phyloP scores from a whole-genome alignment of 2,888 invertebrate genomes.

The Hemaris fuciformis region DNA sequence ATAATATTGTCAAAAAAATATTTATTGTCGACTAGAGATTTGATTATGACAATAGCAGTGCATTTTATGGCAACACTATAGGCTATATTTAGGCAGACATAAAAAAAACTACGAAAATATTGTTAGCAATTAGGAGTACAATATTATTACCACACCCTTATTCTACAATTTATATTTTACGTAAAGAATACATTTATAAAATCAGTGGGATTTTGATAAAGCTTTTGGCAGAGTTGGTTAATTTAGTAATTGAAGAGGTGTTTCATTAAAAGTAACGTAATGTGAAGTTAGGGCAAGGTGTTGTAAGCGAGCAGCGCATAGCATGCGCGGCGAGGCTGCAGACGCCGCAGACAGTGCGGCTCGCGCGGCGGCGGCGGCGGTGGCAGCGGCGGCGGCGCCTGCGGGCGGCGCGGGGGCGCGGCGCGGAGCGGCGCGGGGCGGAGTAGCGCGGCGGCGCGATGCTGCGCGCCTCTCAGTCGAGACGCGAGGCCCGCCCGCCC shows the following conservation, averaged over 20 bases:
- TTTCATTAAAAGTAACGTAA: background rate
- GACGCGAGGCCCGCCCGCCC: conserved; percentile 82
- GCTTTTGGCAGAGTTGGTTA: background rate
- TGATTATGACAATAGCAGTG: too few relatives aligned
- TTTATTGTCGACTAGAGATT: too few relatives aligned
- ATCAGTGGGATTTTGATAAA: background rate
- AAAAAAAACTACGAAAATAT: too few relatives aligned
- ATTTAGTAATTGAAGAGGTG: background rate
- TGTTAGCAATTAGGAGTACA: too few relatives aligned
- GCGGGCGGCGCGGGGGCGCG: conserved; percentile 44
- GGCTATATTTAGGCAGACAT: too few relatives aligned
- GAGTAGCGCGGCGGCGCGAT: conserved; percentile 83
- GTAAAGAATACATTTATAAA: too few relatives aligned
- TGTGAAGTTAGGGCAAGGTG: background rate
- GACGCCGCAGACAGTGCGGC: conserved; percentile 70
- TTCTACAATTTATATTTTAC: too few relatives aligned
- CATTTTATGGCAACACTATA: too few relatives aligned
- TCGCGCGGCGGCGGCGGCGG: conserved; percentile 68
- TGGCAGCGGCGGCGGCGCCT: conserved; percentile 65
- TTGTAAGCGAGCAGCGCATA: background rate
- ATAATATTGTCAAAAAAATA: too few relatives aligned
- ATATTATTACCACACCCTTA: too few relatives aligned
- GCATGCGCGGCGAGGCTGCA: conserved; percentile 63
- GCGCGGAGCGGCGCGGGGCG: conserved; percentile 52
- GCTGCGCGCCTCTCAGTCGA: conserved; percentile 86